Percentiles rank a stretch among this genome's conserved stretches.
These are phyloP conservation scores for Netelia virgata DNA, from an alignment of 2,888 invertebrate species.

Conservation along the genomic window DNA sequence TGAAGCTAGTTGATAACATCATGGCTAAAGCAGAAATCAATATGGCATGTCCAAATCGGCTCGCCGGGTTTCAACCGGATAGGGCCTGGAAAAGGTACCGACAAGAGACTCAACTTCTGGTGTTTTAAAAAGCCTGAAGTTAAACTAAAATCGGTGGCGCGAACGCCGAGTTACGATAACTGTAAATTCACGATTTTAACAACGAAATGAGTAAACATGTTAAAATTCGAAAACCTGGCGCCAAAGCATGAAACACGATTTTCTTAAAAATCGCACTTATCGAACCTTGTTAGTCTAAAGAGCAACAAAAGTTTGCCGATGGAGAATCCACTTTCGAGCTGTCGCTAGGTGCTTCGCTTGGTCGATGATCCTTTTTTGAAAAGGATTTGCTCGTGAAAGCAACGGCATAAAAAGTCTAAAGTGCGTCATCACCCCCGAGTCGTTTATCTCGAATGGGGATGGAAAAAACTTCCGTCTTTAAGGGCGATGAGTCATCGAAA, in stretches of 20 bases:
- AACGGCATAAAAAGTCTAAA: conserved; percentile 12
- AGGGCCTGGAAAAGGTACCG: too few relatives aligned
- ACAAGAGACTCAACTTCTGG: too few relatives aligned
- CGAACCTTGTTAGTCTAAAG: background rate
- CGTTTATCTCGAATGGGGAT: conserved; percentile 31
- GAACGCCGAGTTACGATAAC: too few relatives aligned
- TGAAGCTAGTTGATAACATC: too few relatives aligned
- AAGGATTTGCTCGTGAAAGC: background rate
- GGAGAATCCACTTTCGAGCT: background rate
- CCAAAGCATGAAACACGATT: background rate
- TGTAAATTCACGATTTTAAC: too few relatives aligned
- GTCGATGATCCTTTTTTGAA: conserved; percentile 14
- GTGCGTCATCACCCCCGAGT: conserved; percentile 20
- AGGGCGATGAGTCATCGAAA: conserved; percentile 15
- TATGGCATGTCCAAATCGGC: too few relatives aligned
- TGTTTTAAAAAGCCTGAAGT: too few relatives aligned
- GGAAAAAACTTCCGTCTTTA: conserved; percentile 2
- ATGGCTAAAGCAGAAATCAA: too few relatives aligned
- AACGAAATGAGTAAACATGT: too few relatives aligned
- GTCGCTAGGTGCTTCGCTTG: background rate
- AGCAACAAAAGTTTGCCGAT: background rate
- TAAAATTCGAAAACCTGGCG: background rate
- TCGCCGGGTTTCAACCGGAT: too few relatives aligned
- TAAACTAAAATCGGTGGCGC: too few relatives aligned
- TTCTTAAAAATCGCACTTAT: background rate